These are phyloP conservation scores for Sebastes matsubarae DNA, from an alignment of 2,797 vertebrate species.

Conservation along the genomic window DNA sequence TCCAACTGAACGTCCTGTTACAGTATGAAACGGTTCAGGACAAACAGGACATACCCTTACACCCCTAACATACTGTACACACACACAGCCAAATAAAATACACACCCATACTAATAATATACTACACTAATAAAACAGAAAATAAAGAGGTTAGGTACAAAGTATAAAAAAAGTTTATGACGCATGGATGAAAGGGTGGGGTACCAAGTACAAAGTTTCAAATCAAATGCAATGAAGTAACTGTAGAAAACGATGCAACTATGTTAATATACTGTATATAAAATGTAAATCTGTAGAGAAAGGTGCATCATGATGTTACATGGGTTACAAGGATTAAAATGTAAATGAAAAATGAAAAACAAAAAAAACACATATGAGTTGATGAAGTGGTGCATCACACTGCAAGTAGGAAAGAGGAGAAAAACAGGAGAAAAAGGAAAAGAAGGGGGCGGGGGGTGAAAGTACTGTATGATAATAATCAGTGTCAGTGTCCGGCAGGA, in stretches of 20 bases:
- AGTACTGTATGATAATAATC: background rate
- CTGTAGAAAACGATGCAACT: background rate
- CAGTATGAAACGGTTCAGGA: too few species aligned
- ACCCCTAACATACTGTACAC: background rate
- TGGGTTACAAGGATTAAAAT: too few species aligned
- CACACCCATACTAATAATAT: background rate
- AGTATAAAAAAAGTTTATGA: background rate
- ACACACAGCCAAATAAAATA: background rate
- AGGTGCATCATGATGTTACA: too few species aligned
- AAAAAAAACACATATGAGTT: too few species aligned
- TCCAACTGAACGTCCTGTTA: too few species aligned
- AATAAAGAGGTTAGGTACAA: background rate
- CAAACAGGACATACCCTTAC: background rate
- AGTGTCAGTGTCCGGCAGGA: background rate
- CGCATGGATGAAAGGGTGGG: too few species aligned
- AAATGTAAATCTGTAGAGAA: background rate
- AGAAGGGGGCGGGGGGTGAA: background rate
- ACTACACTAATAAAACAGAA: background rate
- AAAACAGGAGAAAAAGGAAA: background rate
- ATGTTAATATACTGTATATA: background rate
- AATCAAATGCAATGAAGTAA: background rate
- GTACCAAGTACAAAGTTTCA: too few species aligned
- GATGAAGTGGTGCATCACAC: too few species aligned
- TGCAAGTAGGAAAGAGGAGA: too few species aligned
- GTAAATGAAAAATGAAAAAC: too few species aligned